Evolutionary conservation across 2,797 vertebrate species (phyloP).

Genomic region (Sebastes trivittatus): DNA sequence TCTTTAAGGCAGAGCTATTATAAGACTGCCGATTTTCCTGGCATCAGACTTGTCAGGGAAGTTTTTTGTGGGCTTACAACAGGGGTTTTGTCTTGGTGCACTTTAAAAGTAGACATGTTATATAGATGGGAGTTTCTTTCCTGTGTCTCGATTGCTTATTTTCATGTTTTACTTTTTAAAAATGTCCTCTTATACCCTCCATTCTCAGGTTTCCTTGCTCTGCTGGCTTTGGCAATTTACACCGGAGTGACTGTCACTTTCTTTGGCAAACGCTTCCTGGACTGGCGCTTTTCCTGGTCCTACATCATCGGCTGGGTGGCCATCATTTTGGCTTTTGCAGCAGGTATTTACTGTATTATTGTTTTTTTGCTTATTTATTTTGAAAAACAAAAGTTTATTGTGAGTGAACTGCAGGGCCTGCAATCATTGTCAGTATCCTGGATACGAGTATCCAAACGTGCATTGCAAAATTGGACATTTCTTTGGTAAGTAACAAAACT

Average conservation of each 20-base stretch:
- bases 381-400: background rate
- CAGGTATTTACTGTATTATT: conserved; percentile 76
- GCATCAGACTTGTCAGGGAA: background rate
- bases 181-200: background rate
- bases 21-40: background rate
- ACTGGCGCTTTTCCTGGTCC: conserved; percentile 91
- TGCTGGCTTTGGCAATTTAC: conserved; percentile 86
- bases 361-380: too few species aligned
- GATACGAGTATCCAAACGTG: background rate
- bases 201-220: conserved; percentile 83
- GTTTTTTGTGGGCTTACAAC: background rate
- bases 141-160: background rate
- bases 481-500: background rate
- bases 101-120: background rate
- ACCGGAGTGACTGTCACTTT: conserved; percentile 84
- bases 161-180: background rate
- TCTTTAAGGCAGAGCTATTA: background rate
- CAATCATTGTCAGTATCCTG: background rate
- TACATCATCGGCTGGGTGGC: conserved; percentile 89
- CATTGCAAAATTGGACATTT: too few species aligned
- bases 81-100: background rate
- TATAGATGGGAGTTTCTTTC: too few species aligned
- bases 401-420: background rate
- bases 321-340: conserved; percentile 80
- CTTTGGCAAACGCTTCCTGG: conserved; percentile 83